Evolutionary conservation across 2,797 vertebrate species (phyloP).

Genomic region (Sebastolobus alascanus): DNA sequence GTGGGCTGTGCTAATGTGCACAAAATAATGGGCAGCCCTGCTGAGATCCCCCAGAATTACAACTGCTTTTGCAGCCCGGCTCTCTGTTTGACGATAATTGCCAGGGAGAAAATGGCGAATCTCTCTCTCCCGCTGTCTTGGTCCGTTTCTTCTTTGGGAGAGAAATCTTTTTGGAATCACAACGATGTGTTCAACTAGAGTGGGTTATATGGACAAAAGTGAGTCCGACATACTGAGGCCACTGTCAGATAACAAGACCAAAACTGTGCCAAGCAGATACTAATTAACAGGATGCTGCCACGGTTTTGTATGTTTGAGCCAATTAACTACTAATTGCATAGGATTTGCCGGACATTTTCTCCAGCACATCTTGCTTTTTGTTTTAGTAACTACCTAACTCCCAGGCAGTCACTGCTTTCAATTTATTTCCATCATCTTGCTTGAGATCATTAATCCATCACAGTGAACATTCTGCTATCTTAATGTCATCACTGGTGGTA

Average conservation of each 20-base stretch:
- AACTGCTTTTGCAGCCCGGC: constrained; percentile 40
- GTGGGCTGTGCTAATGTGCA: constrained; percentile 58
- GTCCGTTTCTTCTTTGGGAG: constrained; percentile 19
- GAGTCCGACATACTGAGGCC: constrained; percentile 21
- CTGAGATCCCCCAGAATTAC: constrained; percentile 55
- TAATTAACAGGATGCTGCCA: neutral
- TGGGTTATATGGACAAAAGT: constrained; percentile 10
- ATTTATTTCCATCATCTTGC: constrained; percentile 17
- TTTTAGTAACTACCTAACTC: neutral
- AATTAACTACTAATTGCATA: constrained; percentile 5
- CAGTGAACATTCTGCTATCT: neutral
- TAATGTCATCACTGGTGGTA: neutral
- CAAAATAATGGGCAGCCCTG: constrained; percentile 62
- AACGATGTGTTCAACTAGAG: constrained; percentile 17
- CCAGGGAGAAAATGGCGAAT: constrained; percentile 51
- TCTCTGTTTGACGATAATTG: constrained; percentile 63
- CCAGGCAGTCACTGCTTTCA: neutral
- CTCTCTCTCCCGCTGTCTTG: constrained; percentile 38
- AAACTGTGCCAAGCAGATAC: constrained; percentile 8
- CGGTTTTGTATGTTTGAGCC: constrained; percentile 10
- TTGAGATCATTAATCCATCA: constrained; percentile 15
- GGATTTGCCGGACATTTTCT: neutral
- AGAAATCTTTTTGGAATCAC: constrained; percentile 32
- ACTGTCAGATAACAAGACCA: constrained; percentile 23
- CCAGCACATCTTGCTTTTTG: neutral